Percentiles rank a stretch among this genome's conserved stretches.
phyloP scores from a whole-genome alignment of 1,140 invertebrate species.

The Drosophila littoralis region DNA sequence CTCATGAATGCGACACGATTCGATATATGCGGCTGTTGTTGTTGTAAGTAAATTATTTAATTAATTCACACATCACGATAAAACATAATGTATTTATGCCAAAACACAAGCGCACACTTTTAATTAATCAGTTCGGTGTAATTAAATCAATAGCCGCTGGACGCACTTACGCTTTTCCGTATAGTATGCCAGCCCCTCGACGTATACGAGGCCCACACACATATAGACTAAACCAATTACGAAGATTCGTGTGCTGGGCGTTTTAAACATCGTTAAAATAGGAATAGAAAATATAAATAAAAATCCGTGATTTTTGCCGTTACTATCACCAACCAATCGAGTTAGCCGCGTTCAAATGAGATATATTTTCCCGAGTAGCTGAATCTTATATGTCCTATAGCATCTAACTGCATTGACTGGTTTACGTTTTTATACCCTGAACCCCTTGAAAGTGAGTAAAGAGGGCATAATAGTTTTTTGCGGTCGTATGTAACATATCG shows the following conservation, averaged over 20 bases:
- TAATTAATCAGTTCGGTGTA: conserved; percentile 31
- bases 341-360: conserved; percentile 61
- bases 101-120: conserved; percentile 8
- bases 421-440: background rate
- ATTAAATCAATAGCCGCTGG: conserved; percentile 23
- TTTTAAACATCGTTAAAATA: conserved; percentile 31
- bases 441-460: background rate
- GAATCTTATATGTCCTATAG: conserved; percentile 54
- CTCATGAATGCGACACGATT: conserved; percentile 87
- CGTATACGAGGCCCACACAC: conserved; percentile 87
- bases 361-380: conserved; percentile 35
- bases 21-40: conserved; percentile 86
- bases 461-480: background rate
- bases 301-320: conserved; percentile 12
- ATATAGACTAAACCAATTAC: conserved; percentile 83
- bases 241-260: conserved; percentile 23
- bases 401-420: background rate
- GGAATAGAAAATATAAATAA: conserved; percentile 18
- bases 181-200: conserved; percentile 43
- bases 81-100: conserved; percentile 18
- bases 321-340: conserved; percentile 53
- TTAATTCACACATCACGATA: background rate
- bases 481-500: too few relatives aligned
- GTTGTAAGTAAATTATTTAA: conserved; percentile 23
- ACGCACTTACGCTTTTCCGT: conserved; percentile 69